Evolutionary conservation across 2,113 vertebrate genomes (phyloP), one percentile per base, ranked within the genome.

Genomic region (Romanogobio albipinnatus): DNA sequence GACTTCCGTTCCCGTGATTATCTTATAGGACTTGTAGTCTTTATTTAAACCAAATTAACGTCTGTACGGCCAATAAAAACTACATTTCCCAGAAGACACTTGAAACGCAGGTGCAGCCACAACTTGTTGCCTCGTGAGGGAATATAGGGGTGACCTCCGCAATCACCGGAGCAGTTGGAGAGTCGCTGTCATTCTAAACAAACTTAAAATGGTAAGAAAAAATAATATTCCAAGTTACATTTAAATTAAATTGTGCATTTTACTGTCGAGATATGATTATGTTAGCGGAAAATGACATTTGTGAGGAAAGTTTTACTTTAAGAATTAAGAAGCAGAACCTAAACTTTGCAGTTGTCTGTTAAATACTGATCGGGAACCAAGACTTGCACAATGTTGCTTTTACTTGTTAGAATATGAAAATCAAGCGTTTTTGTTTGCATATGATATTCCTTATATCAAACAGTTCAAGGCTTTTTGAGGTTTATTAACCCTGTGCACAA

Each of bases 201-300:
- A 59, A 56, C 64, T 24, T 19, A 86, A 29, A 3, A 94, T 94
- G 93, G 94, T 95, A 85, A 92, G 92, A 45, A 26, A 77, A 79
- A 24, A 1, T 15, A 26, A 2, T 47, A 19, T 24, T 80, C 24
- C 15, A 19, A 61, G 4, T 39, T 59, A 43, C 6, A 47, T 29
- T 47, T 22, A 39, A 3, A n/a, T 36, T 1, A 11, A 77, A 47
- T 29, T 75, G 14, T n/a, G 13, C 4, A n/a, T 15, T 24, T 62
- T 9, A 5, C 3, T 26, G 13, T 45, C 8, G 13, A 39, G 1
- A 14, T 13, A 59, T 78, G 9, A n/a, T 45, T 14, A 19, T 47
- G 58, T 47, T 11, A 3, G 14, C 9, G n/a, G 2, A 45, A 45
- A 47, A 2, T 47, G 13, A 24, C 19, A 5, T 14, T 51, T 51